Evolutionary conservation across 2,113 vertebrate genomes (phyloP), one percentile per base, ranked within the genome.

Genomic region (Guaruba guarouba): DNA sequence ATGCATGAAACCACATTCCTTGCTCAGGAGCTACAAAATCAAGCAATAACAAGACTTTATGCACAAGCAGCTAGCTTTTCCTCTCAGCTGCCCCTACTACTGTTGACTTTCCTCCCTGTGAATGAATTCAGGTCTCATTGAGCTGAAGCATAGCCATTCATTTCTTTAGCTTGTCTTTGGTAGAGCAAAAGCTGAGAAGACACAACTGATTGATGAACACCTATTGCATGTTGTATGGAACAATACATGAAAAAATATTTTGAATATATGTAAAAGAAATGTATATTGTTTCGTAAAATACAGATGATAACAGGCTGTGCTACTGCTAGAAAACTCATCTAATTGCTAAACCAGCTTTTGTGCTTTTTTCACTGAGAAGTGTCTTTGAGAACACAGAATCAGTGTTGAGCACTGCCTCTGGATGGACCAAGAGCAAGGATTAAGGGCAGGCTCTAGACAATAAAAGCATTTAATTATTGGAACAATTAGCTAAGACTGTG

Each of bases 361-460:
- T 66, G 59, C 15, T 82, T 82, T 90, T 84, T 63, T 37, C 9
- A 9, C 54, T 43, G 54, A 27, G 19, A 73, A 73, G 17, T 22
- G 29, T 62, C 92, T 63, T 46, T 41, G 49, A 82, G 75, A 88
- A 46, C 51, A 79, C 15, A 31, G 31, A 22, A 51, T 68, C 77
- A 66, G 71, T 39, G 52, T 80, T 46, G 63, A 57, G 66, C 90
- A 59, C 28, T 89, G 48, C 44, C 46, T 16, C 70, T 89, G 95
- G 81, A 87, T 61, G 78, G 87, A 69, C 79, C 70, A 74, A 82
- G 81, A 91, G 48, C 54, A 89, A 79, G 49, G 70, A 89, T 71
- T 57, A 73, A 71, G 63, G 71, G 57, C 27, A 79, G 74, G 33
- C 11, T 76, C n/a, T n/a, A 64, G n/a, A 74, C 59, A 95, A 29